Conservation (phyloP, 2,888 invertebrate genomes). For the Nomada fucata region DNA sequence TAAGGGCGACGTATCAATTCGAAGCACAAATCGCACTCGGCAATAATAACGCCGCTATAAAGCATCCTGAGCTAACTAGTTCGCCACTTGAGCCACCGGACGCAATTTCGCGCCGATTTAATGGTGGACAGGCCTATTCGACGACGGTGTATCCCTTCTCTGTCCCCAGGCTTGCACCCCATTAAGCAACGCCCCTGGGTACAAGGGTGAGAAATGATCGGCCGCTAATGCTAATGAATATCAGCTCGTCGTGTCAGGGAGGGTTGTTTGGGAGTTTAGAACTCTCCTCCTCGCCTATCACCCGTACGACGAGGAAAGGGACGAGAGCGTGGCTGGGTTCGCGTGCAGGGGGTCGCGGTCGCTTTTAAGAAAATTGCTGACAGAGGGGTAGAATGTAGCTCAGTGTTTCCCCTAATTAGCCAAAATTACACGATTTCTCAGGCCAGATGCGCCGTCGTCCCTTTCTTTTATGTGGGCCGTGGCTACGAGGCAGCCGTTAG, state of each 20-base stretch:
- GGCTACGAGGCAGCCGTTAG: slow-evolving; percentile 20
- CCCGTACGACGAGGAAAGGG: not conserved
- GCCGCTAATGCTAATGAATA: slow-evolving; percentile 82
- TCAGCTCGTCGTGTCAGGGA: slow-evolving; percentile 72
- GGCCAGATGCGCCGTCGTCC: slow-evolving; percentile 57
- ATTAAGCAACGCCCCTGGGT: slow-evolving; percentile 75
- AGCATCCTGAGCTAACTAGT: slow-evolving; percentile 60
- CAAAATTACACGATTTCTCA: slow-evolving; percentile 75
- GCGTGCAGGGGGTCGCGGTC: slow-evolving; percentile 68
- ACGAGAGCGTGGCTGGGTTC: slow-evolving; percentile 15
- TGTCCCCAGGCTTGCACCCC: slow-evolving; percentile 73
- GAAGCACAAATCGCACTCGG: slow-evolving; percentile 46
- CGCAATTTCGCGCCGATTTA: slow-evolving; percentile 70
- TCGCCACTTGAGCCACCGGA: slow-evolving; percentile 64
- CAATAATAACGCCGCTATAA: slow-evolving; percentile 54
- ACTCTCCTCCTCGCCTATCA: slow-evolving; percentile 45
- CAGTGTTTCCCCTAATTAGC: slow-evolving; percentile 75
- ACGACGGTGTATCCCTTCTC: slow-evolving; percentile 40
- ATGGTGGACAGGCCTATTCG: slow-evolving; percentile 63
- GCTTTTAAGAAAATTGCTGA: slow-evolving; percentile 79
- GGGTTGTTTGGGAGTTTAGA: slow-evolving; percentile 70
- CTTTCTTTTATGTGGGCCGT: slow-evolving; percentile 47
- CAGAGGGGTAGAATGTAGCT: slow-evolving; percentile 61
- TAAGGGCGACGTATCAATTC: slow-evolving; percentile 54
- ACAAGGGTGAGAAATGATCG: slow-evolving; percentile 81